These are phyloP conservation scores for Netelia inedita DNA, from an alignment of 2,888 invertebrate genomes.

Conservation along the genomic window DNA sequence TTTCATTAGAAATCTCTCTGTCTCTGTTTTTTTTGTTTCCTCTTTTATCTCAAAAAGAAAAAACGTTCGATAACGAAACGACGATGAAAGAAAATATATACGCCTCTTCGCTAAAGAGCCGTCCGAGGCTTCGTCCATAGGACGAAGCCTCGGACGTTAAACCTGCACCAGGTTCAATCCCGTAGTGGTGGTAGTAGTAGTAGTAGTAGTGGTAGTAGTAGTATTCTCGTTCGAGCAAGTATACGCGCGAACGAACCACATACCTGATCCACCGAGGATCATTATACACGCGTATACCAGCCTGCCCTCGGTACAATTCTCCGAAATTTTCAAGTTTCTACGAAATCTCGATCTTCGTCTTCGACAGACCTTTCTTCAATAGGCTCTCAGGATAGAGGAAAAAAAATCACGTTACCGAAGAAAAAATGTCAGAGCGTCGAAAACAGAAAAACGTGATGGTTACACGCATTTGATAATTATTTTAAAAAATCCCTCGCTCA, in stretches of 20 bases:
- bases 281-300: background rate
- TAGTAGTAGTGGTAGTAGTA: too few relatives aligned
- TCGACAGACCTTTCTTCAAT: conserved; percentile 38
- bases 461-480: too few relatives aligned
- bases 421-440: too few relatives aligned
- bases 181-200: too few relatives aligned
- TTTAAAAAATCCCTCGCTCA: too few relatives aligned
- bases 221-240: too few relatives aligned
- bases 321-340: conserved; percentile 27
- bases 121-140: too few relatives aligned
- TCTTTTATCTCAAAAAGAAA: background rate
- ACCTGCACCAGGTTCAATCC: too few relatives aligned
- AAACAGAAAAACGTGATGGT: too few relatives aligned
- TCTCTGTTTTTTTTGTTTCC: background rate
- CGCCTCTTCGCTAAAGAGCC: too few relatives aligned
- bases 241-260: background rate
- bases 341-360: conserved; percentile 59
- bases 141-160: too few relatives aligned
- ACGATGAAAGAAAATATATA: background rate
- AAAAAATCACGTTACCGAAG: conserved; percentile 20
- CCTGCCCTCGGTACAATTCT: conserved; percentile 17
- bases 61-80: background rate
- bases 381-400: conserved; percentile 38
- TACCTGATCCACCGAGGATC: conserved; percentile 22
- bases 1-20: background rate